Base-by-base conservation (phyloP, 2,797 vertebrate genomes). In the Pyrocephalus nanus region DNA sequence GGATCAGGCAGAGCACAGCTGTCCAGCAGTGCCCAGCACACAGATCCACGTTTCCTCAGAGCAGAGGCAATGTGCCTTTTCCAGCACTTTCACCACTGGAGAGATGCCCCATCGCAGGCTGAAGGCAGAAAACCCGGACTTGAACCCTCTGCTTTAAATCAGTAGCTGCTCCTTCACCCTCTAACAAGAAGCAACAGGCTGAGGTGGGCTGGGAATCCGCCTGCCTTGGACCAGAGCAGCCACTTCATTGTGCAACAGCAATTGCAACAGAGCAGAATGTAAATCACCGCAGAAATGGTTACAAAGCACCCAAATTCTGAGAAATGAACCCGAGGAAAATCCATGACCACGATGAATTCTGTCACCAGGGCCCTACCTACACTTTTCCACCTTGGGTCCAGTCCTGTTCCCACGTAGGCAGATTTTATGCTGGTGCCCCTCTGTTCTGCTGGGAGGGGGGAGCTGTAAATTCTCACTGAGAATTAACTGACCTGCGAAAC, bases 131-230 rank as follows among this genome's bases (percentile, higher is more conserved):
- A 92, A 65, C 29, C 32, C 2, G 0, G 67, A n/a, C 73, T 61
- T 55, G 57, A 90, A 86, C 50, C 45, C 86, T 73, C 53, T 75
- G 58, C 15, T 91, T 87, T 29, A 91, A 69, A 88, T 73, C 79
- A 90, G 71, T 11, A 73, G 79, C 75, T 92, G n/a, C 17, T 76
- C 90, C 94, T 82, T 83, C n/a, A 84, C 65, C 55, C 76, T 53
- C 70, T 82, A 86, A 90, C 90, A 95, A 92, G 92, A 94, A 94
- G 83, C 93, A 95, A 94, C 92, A 95, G 78, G 87, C 82, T 88
- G 67, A 74, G 54, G 53, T 78, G 86, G 61, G 78, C 64, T 79
- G 58, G 30, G 47, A 79, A 47, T 50, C 48, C 77, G 58, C 53
- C 73, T 74, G 23, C 54, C 77, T 34, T 51, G 62, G 82, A 79